These are phyloP conservation scores for Spodoptera picta DNA, from an alignment of 2,888 invertebrate genomes.

Conservation along the genomic window DNA sequence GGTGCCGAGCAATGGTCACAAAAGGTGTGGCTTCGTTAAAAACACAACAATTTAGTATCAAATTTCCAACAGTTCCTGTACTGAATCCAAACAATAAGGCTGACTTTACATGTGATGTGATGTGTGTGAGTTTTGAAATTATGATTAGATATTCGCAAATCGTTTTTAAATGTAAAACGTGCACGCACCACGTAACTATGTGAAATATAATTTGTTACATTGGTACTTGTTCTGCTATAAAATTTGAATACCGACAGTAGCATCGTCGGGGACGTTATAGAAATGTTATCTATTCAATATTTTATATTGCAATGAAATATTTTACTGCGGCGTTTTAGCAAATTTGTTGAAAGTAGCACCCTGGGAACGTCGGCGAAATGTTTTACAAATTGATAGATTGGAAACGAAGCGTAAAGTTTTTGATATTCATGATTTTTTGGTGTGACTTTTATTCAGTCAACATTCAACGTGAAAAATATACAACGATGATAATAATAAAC, in stretches of 20 bases:
- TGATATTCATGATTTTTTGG: conserved; percentile 21
- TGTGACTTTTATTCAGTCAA: not conserved
- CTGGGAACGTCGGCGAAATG: conserved; percentile 11
- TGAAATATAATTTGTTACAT: not conserved
- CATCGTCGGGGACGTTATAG: conserved; percentile 2
- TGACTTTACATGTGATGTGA: too few relatives aligned
- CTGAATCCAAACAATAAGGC: too few relatives aligned
- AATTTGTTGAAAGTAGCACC: conserved; percentile 19
- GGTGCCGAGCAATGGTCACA: too few relatives aligned
- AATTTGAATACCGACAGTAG: conserved; percentile 3
- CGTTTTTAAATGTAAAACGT: too few relatives aligned
- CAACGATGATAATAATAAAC: too few relatives aligned
- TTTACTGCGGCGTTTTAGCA: conserved; percentile 21
- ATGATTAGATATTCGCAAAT: too few relatives aligned
- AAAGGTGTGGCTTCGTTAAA: too few relatives aligned
- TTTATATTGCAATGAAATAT: conserved; percentile 32
- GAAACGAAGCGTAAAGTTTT: conserved; percentile 20
- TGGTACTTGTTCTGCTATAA: not conserved
- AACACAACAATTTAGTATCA: too few relatives aligned
- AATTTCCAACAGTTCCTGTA: too few relatives aligned
- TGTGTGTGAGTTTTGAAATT: too few relatives aligned
- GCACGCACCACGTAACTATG: too few relatives aligned
- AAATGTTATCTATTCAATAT: conserved; percentile 31
- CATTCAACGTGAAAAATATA: not conserved
- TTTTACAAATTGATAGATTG: conserved; percentile 39